Evolutionary conservation across 2,888 invertebrate genomes (phyloP).

Genomic region (Hymenopus coronatus): DNA sequence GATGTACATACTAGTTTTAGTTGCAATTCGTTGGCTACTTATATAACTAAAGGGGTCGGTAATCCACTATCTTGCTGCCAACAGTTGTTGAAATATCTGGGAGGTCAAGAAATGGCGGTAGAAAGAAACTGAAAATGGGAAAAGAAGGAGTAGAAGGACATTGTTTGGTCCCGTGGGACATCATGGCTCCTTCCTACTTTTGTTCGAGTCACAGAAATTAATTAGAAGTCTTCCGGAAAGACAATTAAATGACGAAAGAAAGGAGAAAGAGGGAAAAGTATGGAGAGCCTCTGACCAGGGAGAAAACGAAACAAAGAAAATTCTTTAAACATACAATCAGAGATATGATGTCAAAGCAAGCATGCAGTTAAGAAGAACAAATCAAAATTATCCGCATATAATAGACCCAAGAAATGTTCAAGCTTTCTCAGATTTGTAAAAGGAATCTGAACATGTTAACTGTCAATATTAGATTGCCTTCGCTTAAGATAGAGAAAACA

Average conservation of each 20-base stretch:
- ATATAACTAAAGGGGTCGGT: too few relatives aligned
- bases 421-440: too few relatives aligned
- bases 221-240: conserved; percentile 11
- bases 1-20: too few relatives aligned
- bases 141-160: not conserved
- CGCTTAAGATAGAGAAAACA: too few relatives aligned
- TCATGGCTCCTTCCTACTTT: not conserved
- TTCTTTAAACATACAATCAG: not conserved
- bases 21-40: too few relatives aligned
- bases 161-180: conserved; percentile 2
- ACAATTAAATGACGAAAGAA: not conserved
- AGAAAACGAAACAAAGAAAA: not conserved
- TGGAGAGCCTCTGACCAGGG: not conserved
- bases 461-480: too few relatives aligned
- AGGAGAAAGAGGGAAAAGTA: not conserved
- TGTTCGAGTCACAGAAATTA: not conserved
- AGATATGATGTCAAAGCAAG: not conserved
- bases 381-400: not conserved
- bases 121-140: not conserved
- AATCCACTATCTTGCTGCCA: too few relatives aligned
- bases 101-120: not conserved
- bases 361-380: not conserved
- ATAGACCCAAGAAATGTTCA: too few relatives aligned
- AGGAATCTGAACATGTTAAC: too few relatives aligned
- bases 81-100: not conserved